Conservation (phyloP, 2,797 vertebrate genomes). For the Sparidentex hasta region DNA sequence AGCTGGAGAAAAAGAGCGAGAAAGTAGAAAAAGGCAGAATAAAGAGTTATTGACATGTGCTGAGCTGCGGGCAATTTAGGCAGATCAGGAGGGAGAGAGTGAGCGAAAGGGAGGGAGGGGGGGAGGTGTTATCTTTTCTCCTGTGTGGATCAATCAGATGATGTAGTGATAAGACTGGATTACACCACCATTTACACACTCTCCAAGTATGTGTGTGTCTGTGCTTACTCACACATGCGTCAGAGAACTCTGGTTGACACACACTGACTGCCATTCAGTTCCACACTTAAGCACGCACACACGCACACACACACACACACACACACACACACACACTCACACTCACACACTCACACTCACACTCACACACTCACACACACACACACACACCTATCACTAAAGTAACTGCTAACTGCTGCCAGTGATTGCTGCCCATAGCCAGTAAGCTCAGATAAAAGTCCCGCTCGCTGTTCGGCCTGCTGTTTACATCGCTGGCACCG, state of each 20-base stretch:
- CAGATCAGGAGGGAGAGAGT: slow-evolving; percentile 41
- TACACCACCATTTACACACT: slow-evolving; percentile 79
- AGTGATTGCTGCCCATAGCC: no score
- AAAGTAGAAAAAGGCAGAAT: slow-evolving; percentile 63
- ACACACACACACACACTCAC: no score
- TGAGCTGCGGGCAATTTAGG: slow-evolving; percentile 73
- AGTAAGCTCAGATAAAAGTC: no score
- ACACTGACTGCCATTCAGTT: slow-evolving; percentile 29
- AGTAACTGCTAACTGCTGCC: no score
- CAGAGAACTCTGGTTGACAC: slow-evolving; percentile 33
- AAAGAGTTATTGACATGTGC: slow-evolving; percentile 75
- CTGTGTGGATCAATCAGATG: slow-evolving; percentile 83
- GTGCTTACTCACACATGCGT: slow-evolving; percentile 14
- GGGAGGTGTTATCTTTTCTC: slow-evolving; percentile 73
- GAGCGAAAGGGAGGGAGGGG: neutral
- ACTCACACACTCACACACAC: neutral
- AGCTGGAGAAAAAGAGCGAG: slow-evolving; percentile 52
- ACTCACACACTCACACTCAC: slow-evolving; percentile 6
- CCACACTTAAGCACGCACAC: slow-evolving; percentile 16
- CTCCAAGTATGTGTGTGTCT: slow-evolving; percentile 40
- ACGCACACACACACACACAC: neutral
- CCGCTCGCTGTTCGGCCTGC: no score
- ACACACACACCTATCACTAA: no score
- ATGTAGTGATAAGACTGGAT: slow-evolving; percentile 84
- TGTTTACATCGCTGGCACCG: no score